Conservation (phyloP, 1,140 invertebrate genomes). For the Polyergus mexicanus region DNA sequence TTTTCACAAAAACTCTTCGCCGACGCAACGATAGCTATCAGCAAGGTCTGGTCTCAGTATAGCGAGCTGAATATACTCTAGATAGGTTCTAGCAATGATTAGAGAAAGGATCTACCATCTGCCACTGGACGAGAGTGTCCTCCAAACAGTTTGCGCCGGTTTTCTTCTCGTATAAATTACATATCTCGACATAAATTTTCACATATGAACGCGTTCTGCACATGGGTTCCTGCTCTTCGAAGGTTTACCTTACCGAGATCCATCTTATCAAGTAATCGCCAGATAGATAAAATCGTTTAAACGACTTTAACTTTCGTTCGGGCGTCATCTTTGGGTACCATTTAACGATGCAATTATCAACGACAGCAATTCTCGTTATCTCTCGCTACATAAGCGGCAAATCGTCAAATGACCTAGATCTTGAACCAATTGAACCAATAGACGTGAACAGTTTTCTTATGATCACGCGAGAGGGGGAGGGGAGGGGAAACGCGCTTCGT, state of each 20-base stretch:
- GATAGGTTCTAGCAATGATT: background rate
- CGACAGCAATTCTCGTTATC: background rate
- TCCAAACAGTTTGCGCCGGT: background rate
- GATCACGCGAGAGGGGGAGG: background rate
- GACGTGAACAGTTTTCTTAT: constrained; percentile 27
- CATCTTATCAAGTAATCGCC: background rate
- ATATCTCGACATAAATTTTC: background rate
- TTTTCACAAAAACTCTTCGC: constrained; percentile 43
- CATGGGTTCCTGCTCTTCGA: background rate
- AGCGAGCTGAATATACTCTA: background rate
- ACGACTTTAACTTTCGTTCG: background rate
- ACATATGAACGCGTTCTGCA: background rate
- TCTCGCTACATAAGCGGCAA: background rate
- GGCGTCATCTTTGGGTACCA: background rate
- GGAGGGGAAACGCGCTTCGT: background rate
- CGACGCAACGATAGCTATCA: constrained; percentile 14
- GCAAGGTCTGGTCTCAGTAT: background rate
- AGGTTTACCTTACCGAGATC: background rate
- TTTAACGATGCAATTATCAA: constrained; percentile 14
- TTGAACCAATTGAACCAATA: constrained; percentile 49
- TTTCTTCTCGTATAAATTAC: background rate
- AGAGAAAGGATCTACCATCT: background rate
- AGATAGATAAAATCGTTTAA: background rate
- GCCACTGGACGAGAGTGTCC: background rate
- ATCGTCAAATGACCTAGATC: constrained; percentile 1